Conservation (phyloP, 2,797 vertebrate species). For the Onychomys leucogaster region DNA sequence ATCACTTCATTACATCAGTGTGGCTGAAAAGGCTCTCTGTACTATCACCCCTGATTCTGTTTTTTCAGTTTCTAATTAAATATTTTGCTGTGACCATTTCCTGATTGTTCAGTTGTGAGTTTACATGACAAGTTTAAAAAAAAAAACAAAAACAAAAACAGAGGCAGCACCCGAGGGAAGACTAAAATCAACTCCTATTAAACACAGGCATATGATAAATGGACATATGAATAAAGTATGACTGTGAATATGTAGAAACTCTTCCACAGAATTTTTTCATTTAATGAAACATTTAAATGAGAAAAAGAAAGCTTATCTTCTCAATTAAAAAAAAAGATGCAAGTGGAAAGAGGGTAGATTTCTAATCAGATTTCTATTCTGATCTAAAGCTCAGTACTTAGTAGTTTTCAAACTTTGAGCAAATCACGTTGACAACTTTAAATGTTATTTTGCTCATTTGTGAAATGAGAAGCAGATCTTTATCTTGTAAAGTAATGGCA, state of each 20-base stretch:
- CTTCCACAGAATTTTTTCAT: neutral
- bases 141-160: slow-evolving; percentile 57
- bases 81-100: slow-evolving; percentile 71
- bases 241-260: neutral
- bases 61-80: slow-evolving; percentile 84
- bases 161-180: slow-evolving; percentile 21
- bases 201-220: neutral
- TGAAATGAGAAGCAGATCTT: neutral
- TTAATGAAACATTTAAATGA: slow-evolving; percentile 46
- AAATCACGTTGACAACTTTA: neutral
- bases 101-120: neutral
- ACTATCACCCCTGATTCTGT: neutral
- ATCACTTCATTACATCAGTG: slow-evolving; percentile 75
- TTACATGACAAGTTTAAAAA: slow-evolving; percentile 49
- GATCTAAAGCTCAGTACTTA: neutral
- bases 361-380: neutral
- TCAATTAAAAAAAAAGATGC: neutral
- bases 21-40: slow-evolving; percentile 72
- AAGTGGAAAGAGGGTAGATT: neutral
- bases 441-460: slow-evolving; percentile 34
- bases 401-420: slow-evolving; percentile 19
- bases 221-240: neutral
- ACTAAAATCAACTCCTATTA: neutral
- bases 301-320: neutral
- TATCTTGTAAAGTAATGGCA: neutral